Conservation (phyloP, 2,113 vertebrate genomes). For the Alligator mississippiensis region DNA sequence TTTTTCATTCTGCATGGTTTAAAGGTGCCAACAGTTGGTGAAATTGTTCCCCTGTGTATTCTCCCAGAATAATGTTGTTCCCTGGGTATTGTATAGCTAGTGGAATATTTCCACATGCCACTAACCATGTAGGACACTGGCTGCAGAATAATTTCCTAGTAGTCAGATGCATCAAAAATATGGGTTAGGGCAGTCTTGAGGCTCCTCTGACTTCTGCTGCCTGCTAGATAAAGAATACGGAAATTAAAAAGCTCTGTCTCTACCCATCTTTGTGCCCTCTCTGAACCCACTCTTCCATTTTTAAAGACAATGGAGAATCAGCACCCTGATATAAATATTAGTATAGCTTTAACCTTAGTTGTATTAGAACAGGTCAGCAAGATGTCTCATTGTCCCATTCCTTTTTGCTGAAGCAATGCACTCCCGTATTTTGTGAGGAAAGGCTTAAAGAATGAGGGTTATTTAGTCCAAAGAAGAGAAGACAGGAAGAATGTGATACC, state of each 20-base stretch:
- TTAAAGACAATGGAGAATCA: conserved; percentile 23
- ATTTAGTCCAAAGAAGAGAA: no score
- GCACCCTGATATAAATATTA: conserved; percentile 65
- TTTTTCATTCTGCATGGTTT: rapidly evolving
- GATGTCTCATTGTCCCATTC: conserved; percentile 19
- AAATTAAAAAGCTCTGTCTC: conserved; percentile 60
- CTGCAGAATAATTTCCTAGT: not conserved
- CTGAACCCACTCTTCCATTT: not conserved
- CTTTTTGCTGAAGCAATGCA: conserved; percentile 30
- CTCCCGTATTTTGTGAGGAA: not conserved
- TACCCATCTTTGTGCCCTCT: conserved; percentile 38
- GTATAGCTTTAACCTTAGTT: not conserved
- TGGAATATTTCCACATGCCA: not conserved
- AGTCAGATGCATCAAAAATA: conserved; percentile 38
- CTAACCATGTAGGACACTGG: not conserved
- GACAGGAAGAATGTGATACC: no score
- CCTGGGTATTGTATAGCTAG: not conserved
- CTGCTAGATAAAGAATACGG: conserved; percentile 50
- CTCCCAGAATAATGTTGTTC: not conserved
- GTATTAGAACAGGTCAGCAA: not conserved
- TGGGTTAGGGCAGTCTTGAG: conserved; percentile 43
- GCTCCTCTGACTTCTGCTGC: conserved; percentile 50
- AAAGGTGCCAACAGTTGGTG: not conserved
- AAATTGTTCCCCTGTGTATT: not conserved
- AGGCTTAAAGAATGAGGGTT: no score